Percentiles rank a stretch among this genome's conserved stretches.
These are phyloP conservation scores for Pseudomyrmex dendroicus DNA, from an alignment of 1,140 invertebrate species.

Conservation along the genomic window DNA sequence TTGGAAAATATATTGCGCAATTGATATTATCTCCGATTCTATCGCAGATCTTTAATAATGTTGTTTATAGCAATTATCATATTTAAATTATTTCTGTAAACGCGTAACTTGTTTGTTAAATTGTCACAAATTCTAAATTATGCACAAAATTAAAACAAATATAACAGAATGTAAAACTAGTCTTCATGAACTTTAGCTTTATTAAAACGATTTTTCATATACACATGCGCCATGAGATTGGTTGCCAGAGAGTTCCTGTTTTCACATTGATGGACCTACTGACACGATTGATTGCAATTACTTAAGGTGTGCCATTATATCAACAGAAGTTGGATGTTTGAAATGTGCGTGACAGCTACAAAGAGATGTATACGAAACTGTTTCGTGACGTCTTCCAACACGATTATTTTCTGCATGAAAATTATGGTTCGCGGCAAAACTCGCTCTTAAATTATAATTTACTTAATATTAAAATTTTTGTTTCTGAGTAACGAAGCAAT, in stretches of 20 bases:
- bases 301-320: constrained; percentile 55
- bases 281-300: constrained; percentile 67
- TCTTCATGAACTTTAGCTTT: constrained; percentile 31
- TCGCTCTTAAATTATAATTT: constrained; percentile 20
- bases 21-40: neutral
- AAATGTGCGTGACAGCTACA: constrained; percentile 49
- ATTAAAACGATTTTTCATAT: constrained; percentile 60
- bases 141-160: neutral
- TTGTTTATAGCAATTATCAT: constrained; percentile 32
- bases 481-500: too few relatives aligned
- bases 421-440: constrained; percentile 22
- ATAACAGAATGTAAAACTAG: constrained; percentile 17
- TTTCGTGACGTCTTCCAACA: constrained; percentile 42
- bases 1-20: neutral
- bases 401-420: constrained; percentile 26
- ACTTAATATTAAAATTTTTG: neutral
- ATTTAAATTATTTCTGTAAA: constrained; percentile 48
- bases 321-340: constrained; percentile 43
- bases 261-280: constrained; percentile 46
- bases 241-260: constrained; percentile 63
- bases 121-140: constrained; percentile 22
- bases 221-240: constrained; percentile 64
- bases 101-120: neutral
- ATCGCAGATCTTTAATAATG: neutral
- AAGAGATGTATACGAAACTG: constrained; percentile 27